Conservation (phyloP, 1,140 invertebrate species). For the Cepaea nemoralis region DNA sequence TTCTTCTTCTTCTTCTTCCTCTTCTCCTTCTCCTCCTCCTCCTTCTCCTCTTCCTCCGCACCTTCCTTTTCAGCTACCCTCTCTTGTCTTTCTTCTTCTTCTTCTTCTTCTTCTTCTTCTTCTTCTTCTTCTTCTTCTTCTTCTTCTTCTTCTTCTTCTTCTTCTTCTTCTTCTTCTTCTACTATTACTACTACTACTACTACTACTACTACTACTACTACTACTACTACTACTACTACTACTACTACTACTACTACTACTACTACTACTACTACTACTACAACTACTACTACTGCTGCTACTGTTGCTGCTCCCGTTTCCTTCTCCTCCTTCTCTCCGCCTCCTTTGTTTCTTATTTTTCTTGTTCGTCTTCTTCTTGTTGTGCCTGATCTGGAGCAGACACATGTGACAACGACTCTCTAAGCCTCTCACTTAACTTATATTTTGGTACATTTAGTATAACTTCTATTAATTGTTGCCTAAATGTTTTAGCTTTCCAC, state of each 20-base stretch:
- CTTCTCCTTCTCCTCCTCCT: not conserved
- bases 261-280: conserved; percentile 35
- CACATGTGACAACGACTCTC: not conserved
- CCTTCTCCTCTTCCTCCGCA: too few relatives aligned
- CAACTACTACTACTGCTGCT: conserved; percentile 16
- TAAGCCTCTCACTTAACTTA: not conserved
- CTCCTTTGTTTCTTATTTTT: too few relatives aligned
- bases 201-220: conserved; percentile 23
- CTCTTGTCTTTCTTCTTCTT: not conserved
- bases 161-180: conserved; percentile 31
- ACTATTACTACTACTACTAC: conserved; percentile 16
- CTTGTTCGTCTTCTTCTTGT: too few relatives aligned
- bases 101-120: conserved; percentile 65
- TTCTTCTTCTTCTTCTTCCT: conserved; percentile 64
- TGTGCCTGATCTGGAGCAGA: too few relatives aligned
- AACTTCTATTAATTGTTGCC: too few relatives aligned
- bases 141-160: conserved; percentile 41
- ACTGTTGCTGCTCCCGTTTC: conserved; percentile 19
- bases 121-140: conserved; percentile 35
- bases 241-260: conserved; percentile 35
- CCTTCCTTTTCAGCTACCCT: not conserved
- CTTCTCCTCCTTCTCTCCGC: too few relatives aligned
- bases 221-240: not conserved
- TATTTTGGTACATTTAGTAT: not conserved
- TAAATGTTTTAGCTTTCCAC: too few relatives aligned